Evolutionary conservation across 2,888 invertebrate genomes (phyloP), one percentile per base, ranked within the genome.

Genomic region (Macrosiphum euphorbiae): DNA sequence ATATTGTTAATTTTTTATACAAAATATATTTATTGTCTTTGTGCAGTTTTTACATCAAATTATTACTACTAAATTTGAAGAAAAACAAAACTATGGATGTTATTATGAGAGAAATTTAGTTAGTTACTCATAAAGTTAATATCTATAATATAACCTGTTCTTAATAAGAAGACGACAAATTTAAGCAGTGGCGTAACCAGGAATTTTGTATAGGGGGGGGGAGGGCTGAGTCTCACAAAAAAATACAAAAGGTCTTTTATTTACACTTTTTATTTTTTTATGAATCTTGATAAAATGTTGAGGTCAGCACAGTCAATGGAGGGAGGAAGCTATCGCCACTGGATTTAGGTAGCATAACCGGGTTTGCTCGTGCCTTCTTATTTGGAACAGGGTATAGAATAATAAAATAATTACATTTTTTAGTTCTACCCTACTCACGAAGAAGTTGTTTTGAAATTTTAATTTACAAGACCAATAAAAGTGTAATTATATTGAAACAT

Each of bases 21-120:
- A 26, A n/a, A 88, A 50, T 88, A 92, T n/a, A 41, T 88, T 50
- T 92, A 52, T 20, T 55, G 47, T 44, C 24, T 92, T 92, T 92
- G 44, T 55, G 35, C 4, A 84, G 3, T 84, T 52, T 52, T 90
- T 78, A 50, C 8, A 47, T 20, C 4, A 13, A 7, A 67, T n/a
- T 47, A 90, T 58, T 28, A 26, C 16, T 44, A 35, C 24, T 41
- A 44, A 88, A 44, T 10, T 28, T 86, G 0, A 85, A 85, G 4
- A 35, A 78, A 1, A 85, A 44, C 44, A 44, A 41, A 44, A 85
- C 44, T 24, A 8, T 8, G 20, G 20, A 20, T 78, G 67, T 78
- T 35, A 35, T 78, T 35, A 20, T 78, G 1, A 78, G 35, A 2
- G 16, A 67, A n/a, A 67, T 67, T 67, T 67, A 67, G n/a, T 67